Percentiles rank a stretch among this genome's conserved stretches.
These are phyloP conservation scores for Panopea generosa DNA, from an alignment of 2,888 invertebrate species.

Conservation along the genomic window DNA sequence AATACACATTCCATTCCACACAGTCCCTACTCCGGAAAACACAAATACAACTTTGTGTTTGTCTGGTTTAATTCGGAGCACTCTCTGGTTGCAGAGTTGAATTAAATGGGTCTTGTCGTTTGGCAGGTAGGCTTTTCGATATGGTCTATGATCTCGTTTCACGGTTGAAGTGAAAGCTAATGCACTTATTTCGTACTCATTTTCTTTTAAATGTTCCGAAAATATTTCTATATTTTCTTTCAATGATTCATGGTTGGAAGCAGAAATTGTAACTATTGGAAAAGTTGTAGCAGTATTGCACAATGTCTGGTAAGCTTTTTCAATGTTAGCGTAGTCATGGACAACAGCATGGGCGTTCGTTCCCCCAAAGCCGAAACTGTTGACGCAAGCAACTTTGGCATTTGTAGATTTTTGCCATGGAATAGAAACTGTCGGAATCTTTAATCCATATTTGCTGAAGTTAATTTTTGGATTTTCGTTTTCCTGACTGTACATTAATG, in stretches of 20 bases:
- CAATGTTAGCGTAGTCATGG: background rate
- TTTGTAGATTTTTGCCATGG: slow-evolving; percentile 34
- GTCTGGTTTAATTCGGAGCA: background rate
- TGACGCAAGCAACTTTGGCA: slow-evolving; percentile 49
- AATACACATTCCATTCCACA: slow-evolving; percentile 65
- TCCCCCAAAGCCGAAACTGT: slow-evolving; percentile 71
- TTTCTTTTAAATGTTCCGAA: too few species aligned
- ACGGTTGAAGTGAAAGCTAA: slow-evolving; percentile 62
- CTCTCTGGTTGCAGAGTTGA: too few species aligned
- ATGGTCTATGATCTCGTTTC: slow-evolving; percentile 55
- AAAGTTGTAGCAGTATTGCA: too few species aligned
- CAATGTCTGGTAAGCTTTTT: too few species aligned
- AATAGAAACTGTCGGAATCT: slow-evolving; percentile 22
- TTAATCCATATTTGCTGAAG: slow-evolving; percentile 1
- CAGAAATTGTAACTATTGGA: too few species aligned
- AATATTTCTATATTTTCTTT: too few species aligned
- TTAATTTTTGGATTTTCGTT: background rate
- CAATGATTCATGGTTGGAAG: too few species aligned
- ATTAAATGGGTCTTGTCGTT: background rate
- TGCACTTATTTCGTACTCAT: too few species aligned
- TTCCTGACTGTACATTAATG: slow-evolving; percentile 38
- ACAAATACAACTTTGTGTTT: slow-evolving; percentile 60
- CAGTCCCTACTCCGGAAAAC: slow-evolving; percentile 68
- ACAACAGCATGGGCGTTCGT: slow-evolving; percentile 67
- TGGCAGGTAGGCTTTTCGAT: slow-evolving; percentile 37